phyloP scores from a whole-genome alignment of 2,888 invertebrate species.

The Onthophagus sagittarius region DNA sequence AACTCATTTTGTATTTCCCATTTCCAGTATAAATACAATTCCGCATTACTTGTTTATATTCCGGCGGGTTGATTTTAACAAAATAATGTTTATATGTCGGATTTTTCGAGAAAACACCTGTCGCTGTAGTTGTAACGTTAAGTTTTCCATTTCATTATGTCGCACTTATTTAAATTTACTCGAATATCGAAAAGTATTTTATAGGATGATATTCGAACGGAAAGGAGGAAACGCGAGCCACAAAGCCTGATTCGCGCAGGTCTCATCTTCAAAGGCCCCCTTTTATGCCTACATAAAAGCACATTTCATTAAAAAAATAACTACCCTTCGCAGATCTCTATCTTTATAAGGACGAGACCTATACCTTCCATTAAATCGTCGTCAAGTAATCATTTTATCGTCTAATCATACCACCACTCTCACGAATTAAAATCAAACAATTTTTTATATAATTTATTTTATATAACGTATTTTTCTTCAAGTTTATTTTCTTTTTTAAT shows the following conservation, averaged over 20 bases:
- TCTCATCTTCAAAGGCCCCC: background rate
- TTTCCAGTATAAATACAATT: background rate
- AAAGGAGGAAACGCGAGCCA: background rate
- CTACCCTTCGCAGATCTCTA: conserved; percentile 2
- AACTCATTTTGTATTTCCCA: conserved; percentile 15
- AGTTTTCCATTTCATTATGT: background rate
- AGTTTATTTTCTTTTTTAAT: background rate
- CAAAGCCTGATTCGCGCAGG: background rate
- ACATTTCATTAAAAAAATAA: conserved; percentile 13
- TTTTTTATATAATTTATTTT: background rate
- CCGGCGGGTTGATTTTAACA: background rate
- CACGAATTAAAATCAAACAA: background rate
- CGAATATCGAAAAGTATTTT: background rate
- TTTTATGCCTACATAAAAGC: conserved; percentile 5
- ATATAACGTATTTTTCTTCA: background rate
- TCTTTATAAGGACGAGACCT: conserved; percentile 4
- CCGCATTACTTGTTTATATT: background rate
- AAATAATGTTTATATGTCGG: background rate
- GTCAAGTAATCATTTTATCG: conserved; percentile 6
- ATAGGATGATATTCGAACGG: background rate
- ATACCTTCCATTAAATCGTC: conserved; percentile 8
- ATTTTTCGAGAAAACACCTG: background rate
- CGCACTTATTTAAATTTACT: background rate
- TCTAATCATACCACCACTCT: background rate
- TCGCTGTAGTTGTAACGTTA: background rate